Evolutionary conservation across 2,113 vertebrate genomes (phyloP).

Genomic region (Cichladusa arquata): DNA sequence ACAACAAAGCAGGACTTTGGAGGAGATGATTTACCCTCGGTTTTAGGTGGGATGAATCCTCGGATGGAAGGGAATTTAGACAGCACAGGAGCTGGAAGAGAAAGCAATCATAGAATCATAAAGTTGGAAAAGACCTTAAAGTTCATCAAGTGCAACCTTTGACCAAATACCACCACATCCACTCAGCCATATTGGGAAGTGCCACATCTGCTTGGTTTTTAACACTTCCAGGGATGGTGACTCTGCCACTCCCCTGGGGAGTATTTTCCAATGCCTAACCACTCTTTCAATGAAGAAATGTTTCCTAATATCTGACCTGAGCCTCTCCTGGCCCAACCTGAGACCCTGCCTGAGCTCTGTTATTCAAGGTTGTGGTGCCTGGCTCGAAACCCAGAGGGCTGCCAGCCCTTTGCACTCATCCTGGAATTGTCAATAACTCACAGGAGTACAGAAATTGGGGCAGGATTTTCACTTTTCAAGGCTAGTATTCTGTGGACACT

Average conservation of each 20-base stretch:
- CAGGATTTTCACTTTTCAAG: background rate
- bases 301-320: background rate
- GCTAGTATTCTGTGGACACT: too few relatives aligned
- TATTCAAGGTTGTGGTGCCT: accelerated
- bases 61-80: constrained; percentile 49
- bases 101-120: background rate
- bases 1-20: background rate
- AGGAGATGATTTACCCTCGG: constrained; percentile 47
- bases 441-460: accelerated
- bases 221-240: background rate
- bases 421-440: background rate
- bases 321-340: background rate
- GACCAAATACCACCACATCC: accelerated
- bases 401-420: background rate
- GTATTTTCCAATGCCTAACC: background rate
- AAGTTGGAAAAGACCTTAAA: background rate
- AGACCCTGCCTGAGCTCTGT: background rate
- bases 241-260: background rate
- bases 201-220: accelerated
- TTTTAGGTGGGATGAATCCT: constrained; percentile 27
- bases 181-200: accelerated
- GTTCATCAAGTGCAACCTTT: background rate
- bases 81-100: constrained; percentile 50
- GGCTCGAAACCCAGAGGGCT: accelerated
- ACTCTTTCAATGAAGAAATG: background rate